Evolutionary conservation across 2,113 vertebrate species (phyloP).

Genomic region (Odobenus rosmarus): DNA sequence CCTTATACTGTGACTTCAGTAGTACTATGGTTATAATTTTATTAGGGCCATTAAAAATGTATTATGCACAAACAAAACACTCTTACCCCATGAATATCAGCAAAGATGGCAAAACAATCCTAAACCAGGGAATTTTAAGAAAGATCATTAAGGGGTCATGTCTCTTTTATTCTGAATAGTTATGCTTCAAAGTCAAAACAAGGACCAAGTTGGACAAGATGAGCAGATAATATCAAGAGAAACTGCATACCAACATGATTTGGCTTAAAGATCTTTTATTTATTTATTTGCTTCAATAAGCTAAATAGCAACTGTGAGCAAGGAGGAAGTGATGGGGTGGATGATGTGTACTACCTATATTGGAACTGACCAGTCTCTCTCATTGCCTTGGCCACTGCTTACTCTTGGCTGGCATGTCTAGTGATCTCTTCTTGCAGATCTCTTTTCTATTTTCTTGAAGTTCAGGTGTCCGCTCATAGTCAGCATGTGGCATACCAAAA

Average conservation of each 20-base stretch:
- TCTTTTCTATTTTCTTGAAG: not conserved
- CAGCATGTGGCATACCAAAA: not conserved
- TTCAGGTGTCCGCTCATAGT: not conserved
- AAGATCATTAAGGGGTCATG: not conserved
- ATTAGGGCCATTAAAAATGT: not conserved
- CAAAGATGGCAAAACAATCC: not conserved
- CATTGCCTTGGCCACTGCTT: not conserved
- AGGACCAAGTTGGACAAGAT: not conserved
- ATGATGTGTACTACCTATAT: accelerated
- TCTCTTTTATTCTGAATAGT: not conserved
- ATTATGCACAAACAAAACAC: not conserved
- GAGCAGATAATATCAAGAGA: not conserved
- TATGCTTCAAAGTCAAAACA: not conserved
- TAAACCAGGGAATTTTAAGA: not conserved
- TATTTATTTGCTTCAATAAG: not conserved
- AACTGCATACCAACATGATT: not conserved
- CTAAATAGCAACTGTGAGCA: not conserved
- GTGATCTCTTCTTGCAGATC: not conserved
- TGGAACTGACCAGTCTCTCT: not conserved
- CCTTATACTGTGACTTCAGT: not conserved
- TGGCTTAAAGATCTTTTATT: not conserved
- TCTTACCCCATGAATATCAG: not conserved
- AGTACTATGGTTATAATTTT: not conserved
- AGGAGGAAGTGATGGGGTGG: not conserved
- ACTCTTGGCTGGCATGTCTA: not conserved